Evolutionary conservation across 2,113 vertebrate genomes (phyloP).

Genomic region (Sarotherodon lohbergeri): DNA sequence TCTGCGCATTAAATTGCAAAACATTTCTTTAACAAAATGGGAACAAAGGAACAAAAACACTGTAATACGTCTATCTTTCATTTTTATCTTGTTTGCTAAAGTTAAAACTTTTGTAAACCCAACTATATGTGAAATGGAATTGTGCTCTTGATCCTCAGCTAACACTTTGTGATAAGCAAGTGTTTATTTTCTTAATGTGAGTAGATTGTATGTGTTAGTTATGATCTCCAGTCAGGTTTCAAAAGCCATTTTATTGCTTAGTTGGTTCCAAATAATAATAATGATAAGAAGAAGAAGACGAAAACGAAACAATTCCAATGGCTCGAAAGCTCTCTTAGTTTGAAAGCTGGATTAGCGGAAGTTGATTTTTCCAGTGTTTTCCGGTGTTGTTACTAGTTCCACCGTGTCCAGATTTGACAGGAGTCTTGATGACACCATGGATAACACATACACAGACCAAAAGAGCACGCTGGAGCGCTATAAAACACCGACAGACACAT

Average conservation of each 20-base stretch:
- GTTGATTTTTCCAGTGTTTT: not conserved
- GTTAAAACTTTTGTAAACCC: not conserved
- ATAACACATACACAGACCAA: not conserved
- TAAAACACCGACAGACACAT: not conserved
- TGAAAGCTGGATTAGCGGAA: not conserved
- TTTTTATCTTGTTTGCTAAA: not conserved
- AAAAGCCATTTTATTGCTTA: not conserved
- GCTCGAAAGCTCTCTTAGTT: not conserved
- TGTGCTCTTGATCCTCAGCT: not conserved
- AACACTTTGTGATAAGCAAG: not conserved
- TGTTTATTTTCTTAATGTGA: not conserved
- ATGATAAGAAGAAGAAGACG: not conserved
- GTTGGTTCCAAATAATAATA: not conserved
- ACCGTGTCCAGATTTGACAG: conserved; percentile 22
- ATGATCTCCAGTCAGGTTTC: not conserved
- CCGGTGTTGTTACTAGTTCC: not conserved
- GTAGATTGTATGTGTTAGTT: not conserved
- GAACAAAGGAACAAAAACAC: not conserved
- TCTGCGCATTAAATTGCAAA: not conserved
- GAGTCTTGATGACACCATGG: not conserved
- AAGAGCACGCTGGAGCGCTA: not conserved
- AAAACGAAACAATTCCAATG: not conserved
- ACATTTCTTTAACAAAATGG: not conserved
- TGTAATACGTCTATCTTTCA: not conserved
- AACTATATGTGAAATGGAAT: not conserved